Percentiles rank a stretch among this genome's conserved stretches.
Conservation (phyloP, 2,888 invertebrate species). For the Calameuta filiformis region DNA sequence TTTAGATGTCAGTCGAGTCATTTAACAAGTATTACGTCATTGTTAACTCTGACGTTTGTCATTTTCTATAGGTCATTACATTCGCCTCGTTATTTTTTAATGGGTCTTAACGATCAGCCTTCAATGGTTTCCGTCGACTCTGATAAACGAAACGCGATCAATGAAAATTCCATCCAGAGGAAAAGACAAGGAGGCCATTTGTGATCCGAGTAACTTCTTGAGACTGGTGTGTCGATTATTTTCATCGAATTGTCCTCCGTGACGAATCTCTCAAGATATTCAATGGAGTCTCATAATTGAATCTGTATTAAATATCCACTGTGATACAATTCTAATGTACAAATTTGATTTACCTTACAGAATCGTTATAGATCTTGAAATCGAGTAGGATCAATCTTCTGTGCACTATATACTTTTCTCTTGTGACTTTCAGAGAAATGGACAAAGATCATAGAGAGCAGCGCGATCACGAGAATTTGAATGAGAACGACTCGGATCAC, state of each 20-base stretch:
- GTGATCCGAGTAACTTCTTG: neutral
- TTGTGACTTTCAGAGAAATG: constrained; percentile 42
- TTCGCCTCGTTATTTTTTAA: neutral
- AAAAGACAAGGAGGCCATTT: neutral
- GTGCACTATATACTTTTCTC: neutral
- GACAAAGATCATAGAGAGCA: constrained; percentile 55
- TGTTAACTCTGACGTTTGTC: neutral
- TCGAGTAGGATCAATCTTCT: neutral
- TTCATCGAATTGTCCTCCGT: neutral
- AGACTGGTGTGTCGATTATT: neutral
- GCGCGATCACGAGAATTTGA: constrained; percentile 48
- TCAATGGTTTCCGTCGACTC: neutral
- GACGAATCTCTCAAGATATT: neutral
- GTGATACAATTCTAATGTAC: neutral
- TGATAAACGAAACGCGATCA: neutral
- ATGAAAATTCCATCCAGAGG: neutral
- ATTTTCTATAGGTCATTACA: neutral
- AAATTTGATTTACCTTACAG: neutral
- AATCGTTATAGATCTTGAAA: neutral
- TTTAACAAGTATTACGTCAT: neutral
- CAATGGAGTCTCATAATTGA: neutral
- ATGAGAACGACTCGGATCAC: constrained; percentile 47
- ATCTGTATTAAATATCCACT: neutral
- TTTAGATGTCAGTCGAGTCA: neutral
- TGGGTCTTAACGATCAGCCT: neutral